These are phyloP conservation scores for Astyanax mexicanus DNA, from an alignment of 2,797 vertebrate species.

Conservation along the genomic window DNA sequence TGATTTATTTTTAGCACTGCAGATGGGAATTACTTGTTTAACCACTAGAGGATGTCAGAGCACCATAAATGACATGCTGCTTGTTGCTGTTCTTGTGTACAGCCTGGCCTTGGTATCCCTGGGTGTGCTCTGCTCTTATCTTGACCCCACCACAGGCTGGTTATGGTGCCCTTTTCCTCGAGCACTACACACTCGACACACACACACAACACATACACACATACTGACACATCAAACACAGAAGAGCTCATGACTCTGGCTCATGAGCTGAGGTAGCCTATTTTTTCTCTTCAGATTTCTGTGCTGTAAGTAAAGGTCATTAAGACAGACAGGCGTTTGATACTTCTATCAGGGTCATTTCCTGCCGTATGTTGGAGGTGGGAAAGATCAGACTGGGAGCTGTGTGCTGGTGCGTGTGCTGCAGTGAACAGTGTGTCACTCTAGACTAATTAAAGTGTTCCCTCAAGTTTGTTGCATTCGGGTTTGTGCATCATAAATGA, in stretches of 20 bases:
- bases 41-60: conserved; percentile 59
- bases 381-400: conserved; percentile 26
- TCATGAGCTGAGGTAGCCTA: neutral
- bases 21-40: conserved; percentile 23
- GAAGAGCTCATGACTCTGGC: neutral
- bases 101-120: conserved; percentile 1
- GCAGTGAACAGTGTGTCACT: neutral
- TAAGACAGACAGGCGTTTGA: conserved; percentile 41
- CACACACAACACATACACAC: neutral
- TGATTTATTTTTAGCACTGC: neutral
- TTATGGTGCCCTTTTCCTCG: conserved; percentile 7
- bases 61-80: conserved; percentile 30
- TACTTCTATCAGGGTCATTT: conserved; percentile 45
- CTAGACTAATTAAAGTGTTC: neutral
- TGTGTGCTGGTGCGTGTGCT: neutral
- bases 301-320: conserved; percentile 44
- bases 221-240: conserved; percentile 38
- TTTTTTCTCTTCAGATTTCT: conserved; percentile 30
- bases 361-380: conserved; percentile 32
- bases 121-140: conserved; percentile 15
- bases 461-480: neutral
- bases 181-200: conserved; percentile 1
- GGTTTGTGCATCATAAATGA: too few species aligned
- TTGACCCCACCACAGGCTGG: conserved; percentile 13
- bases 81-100: neutral